Percentiles rank a stretch among this genome's conserved stretches.
Conservation (phyloP, 1,140 invertebrate genomes). For the Centruroides sculpturatus region DNA sequence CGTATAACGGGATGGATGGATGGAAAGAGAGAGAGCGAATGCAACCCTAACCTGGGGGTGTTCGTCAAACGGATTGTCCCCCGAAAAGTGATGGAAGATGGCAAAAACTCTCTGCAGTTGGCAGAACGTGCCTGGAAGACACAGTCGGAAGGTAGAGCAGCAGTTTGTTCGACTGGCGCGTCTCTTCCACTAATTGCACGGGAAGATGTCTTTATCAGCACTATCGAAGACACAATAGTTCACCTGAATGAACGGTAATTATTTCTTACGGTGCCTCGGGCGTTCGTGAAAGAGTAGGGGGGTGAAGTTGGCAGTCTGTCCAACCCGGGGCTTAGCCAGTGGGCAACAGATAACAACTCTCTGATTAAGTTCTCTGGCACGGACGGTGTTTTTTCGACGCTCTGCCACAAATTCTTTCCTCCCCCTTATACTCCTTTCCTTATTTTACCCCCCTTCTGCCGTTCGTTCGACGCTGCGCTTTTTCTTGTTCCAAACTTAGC, state of each 20-base stretch:
- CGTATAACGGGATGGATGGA: too few relatives aligned
- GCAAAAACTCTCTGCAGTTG: slow-evolving; percentile 2
- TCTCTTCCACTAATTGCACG: slow-evolving; percentile 14
- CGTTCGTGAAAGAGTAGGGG: neutral
- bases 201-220: slow-evolving; percentile 17
- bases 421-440: neutral
- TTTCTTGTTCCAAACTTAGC: neutral
- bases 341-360: slow-evolving; percentile 14
- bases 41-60: too few relatives aligned
- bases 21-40: too few relatives aligned
- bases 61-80: too few relatives aligned
- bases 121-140: slow-evolving; percentile 14
- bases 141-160: slow-evolving; percentile 9
- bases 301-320: neutral
- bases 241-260: slow-evolving; percentile 17
- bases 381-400: neutral
- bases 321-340: neutral
- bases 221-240: slow-evolving; percentile 16
- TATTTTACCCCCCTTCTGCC: too few relatives aligned
- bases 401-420: slow-evolving; percentile 1
- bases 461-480: neutral
- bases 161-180: neutral
- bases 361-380: slow-evolving; percentile 10
- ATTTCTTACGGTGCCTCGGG: slow-evolving; percentile 15
- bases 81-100: too few relatives aligned